phyloP scores from a whole-genome alignment of 2,888 invertebrate species.

The Orchestes rusci region DNA sequence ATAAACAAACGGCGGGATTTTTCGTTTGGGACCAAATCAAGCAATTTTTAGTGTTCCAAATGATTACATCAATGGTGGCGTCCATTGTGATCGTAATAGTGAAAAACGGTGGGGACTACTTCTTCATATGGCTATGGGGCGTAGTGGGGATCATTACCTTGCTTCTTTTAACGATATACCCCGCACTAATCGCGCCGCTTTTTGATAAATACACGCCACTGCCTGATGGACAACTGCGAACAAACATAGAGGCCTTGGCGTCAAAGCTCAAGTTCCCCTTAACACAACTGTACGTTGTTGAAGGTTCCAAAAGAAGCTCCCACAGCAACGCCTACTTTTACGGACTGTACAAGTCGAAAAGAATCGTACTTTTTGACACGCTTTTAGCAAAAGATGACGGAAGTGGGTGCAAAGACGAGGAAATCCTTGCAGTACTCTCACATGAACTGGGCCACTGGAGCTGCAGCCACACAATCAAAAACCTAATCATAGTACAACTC shows the following conservation, averaged over 20 bases:
- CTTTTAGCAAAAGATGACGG: conserved; percentile 70
- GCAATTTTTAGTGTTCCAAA: conserved; percentile 67
- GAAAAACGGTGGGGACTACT: conserved; percentile 86
- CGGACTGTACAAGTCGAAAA: conserved; percentile 92
- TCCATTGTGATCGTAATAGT: conserved; percentile 75
- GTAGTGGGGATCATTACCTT: conserved; percentile 77
- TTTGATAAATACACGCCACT: conserved; percentile 97
- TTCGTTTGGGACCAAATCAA: conserved; percentile 90
- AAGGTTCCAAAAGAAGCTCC: conserved; percentile 94
- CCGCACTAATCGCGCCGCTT: conserved; percentile 92
- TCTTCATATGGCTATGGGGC: conserved; percentile 93
- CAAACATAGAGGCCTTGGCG: conserved; percentile 82
- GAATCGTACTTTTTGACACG: conserved; percentile 97
- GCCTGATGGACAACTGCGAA: conserved; percentile 84
- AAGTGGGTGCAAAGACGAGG: conserved; percentile 75
- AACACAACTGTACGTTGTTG: conserved; percentile 90
- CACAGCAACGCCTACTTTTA: conserved; percentile 99
- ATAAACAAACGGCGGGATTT: conserved; percentile 90
- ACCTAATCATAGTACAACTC: conserved; percentile 75
- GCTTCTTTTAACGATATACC: conserved; percentile 82
- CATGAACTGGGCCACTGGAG: conserved; percentile 99
- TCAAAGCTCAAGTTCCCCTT: conserved; percentile 81
- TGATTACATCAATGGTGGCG: conserved; percentile 73
- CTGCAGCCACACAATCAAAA: conserved; percentile 80
- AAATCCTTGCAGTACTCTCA: conserved; percentile 89